Evolutionary conservation across 1,140 invertebrate genomes (phyloP).

Genomic region (Sitobion miscanthi): DNA sequence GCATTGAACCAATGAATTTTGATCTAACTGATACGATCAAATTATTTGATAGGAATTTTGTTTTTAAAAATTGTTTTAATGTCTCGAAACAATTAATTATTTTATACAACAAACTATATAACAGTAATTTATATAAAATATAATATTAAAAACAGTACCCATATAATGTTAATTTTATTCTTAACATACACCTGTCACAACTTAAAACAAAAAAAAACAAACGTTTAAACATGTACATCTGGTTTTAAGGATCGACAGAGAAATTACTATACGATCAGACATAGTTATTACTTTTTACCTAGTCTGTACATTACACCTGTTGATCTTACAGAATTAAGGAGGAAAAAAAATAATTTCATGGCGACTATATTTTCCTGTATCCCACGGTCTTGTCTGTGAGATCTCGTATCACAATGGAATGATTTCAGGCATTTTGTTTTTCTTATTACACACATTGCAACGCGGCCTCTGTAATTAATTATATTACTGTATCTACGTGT

Average conservation of each 20-base stretch:
- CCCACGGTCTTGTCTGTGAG: constrained; percentile 1
- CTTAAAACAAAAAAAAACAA: neutral
- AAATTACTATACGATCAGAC: neutral
- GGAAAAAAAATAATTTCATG: neutral
- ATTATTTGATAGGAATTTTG: neutral
- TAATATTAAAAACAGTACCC: neutral
- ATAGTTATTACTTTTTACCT: neutral
- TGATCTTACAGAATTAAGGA: neutral
- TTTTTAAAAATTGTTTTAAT: neutral
- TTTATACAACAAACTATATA: neutral
- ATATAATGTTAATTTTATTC: constrained; percentile 23
- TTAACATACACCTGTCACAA: constrained; percentile 32
- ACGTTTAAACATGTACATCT: constrained; percentile 31
- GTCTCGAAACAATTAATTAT: neutral
- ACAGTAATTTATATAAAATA: neutral
- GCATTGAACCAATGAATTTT: neutral
- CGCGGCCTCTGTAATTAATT: neutral
- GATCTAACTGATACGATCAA: neutral
- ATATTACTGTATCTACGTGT: neutral
- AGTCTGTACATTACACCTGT: constrained; percentile 20
- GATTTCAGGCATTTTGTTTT: constrained; percentile 22
- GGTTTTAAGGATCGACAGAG: neutral
- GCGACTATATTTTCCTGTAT: constrained; percentile 10
- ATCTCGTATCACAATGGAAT: constrained; percentile 23
- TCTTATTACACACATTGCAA: neutral